phyloP scores from a whole-genome alignment of 2,113 vertebrate genomes.

The Dryoscopus gambensis region DNA sequence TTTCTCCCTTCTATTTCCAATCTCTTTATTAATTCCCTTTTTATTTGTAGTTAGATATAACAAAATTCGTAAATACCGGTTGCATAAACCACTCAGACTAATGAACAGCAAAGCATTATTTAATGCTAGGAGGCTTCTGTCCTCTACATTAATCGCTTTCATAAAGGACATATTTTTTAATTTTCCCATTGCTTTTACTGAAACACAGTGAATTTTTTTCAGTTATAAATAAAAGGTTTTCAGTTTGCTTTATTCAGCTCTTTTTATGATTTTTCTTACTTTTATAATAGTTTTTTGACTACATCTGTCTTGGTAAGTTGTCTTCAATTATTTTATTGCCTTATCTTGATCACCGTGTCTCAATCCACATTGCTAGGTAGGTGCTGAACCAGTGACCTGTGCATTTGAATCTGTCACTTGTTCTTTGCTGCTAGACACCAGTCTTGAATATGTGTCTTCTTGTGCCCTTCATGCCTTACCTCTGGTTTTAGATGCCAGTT shows the following conservation, averaged over 20 bases:
- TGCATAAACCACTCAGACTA: not conserved
- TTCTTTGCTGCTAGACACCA: not conserved
- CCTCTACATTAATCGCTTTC: not conserved
- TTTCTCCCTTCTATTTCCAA: not conserved
- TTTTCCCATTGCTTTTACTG: not conserved
- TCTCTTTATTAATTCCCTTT: not conserved
- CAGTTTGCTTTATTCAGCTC: not conserved
- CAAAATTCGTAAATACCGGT: not conserved
- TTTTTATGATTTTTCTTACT: not conserved
- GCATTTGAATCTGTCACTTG: not conserved
- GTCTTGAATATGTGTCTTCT: not conserved
- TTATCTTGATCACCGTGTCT: not conserved
- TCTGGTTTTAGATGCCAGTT: not conserved
- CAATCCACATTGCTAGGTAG: not conserved
- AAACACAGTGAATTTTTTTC: not conserved
- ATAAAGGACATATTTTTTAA: not conserved
- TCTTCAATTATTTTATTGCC: not conserved
- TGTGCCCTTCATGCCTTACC: not conserved
- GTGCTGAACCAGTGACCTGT: not conserved
- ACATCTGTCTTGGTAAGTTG: not conserved
- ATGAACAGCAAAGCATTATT: not conserved
- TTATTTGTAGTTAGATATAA: not conserved
- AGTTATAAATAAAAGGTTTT: not conserved
- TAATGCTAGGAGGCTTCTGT: not conserved
- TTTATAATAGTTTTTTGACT: not conserved